phyloP scores from a whole-genome alignment of 2,888 invertebrate species.

The Julus scanicus region DNA sequence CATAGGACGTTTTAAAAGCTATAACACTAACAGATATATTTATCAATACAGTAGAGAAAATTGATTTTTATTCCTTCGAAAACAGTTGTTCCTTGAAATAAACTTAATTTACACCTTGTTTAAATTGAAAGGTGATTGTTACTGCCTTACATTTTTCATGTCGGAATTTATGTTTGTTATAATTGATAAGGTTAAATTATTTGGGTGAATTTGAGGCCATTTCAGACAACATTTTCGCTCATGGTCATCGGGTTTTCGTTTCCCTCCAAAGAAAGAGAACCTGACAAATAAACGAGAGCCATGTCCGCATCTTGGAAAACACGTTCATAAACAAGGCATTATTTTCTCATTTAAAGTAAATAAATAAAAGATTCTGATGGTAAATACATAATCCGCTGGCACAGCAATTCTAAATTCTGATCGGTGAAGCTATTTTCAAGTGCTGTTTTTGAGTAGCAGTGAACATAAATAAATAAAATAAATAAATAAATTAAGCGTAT shows the following conservation, averaged over 20 bases:
- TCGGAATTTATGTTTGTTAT: too few relatives aligned
- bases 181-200: too few relatives aligned
- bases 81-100: too few relatives aligned
- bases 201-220: background rate
- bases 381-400: background rate
- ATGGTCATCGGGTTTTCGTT: too few relatives aligned
- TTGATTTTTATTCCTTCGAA: too few relatives aligned
- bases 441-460: background rate
- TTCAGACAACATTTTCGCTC: too few relatives aligned
- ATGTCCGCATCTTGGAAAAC: background rate
- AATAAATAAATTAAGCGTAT: background rate
- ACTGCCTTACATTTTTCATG: too few relatives aligned
- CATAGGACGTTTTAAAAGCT: background rate
- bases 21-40: too few relatives aligned
- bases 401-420: background rate
- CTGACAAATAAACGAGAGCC: background rate
- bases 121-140: too few relatives aligned
- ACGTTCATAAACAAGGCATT: background rate
- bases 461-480: too few relatives aligned
- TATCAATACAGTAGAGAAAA: too few relatives aligned
- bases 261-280: background rate
- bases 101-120: too few relatives aligned
- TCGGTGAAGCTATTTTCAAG: background rate
- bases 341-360: background rate
- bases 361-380: background rate